A percentile compares a stretch with the other conserved stretches of the same genome.
Conservation (phyloP, 2,113 vertebrate genomes). For the Plecturocebus donacophilus region DNA sequence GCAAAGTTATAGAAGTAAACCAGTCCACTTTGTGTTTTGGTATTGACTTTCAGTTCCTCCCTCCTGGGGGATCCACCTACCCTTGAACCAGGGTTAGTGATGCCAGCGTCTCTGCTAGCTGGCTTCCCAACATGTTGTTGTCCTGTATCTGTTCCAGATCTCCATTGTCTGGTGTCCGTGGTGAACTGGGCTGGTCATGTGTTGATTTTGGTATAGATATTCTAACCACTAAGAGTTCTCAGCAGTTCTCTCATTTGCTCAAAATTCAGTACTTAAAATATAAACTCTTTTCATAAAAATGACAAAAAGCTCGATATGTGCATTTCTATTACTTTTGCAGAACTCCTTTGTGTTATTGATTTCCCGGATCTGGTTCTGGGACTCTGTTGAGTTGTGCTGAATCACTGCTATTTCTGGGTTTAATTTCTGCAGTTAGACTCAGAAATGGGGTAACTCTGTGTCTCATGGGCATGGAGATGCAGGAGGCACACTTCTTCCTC, state of each 20-base stretch:
- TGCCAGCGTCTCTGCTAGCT: fast-evolving
- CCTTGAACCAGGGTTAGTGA: fast-evolving
- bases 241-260: not conserved
- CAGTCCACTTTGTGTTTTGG: not conserved
- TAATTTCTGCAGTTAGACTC: not conserved
- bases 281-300: not conserved
- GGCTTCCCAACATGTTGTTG: fast-evolving
- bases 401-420: not conserved
- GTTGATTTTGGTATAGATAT: fast-evolving
- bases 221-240: not conserved
- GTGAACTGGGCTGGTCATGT: fast-evolving
- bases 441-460: not conserved
- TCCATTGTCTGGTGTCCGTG: fast-evolving
- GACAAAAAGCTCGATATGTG: not conserved
- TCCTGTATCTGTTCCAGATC: no score
- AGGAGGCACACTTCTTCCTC: no score
- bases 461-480: not conserved
- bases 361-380: not conserved
- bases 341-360: not conserved
- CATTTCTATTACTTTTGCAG: not conserved
- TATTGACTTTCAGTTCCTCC: not conserved
- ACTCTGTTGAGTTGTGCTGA: not conserved
- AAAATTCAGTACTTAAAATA: not conserved
- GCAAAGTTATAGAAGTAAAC: not conserved
- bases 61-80: fast-evolving